Conservation (phyloP, 2,888 invertebrate species). For the Phaonia tiefii region DNA sequence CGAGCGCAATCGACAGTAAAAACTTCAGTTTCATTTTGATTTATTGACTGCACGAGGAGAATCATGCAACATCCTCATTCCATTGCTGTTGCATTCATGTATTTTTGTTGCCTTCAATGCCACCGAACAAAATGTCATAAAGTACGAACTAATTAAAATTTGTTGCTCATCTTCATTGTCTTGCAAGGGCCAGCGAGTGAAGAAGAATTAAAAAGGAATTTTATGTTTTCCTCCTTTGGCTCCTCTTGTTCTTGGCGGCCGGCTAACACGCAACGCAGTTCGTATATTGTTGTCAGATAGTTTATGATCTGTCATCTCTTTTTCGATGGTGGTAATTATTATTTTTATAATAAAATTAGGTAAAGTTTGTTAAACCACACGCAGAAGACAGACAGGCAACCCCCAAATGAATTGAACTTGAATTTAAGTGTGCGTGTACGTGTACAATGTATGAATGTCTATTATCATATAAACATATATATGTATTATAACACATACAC, state of each 20-base stretch:
- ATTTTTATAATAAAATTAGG: slow-evolving; percentile 41
- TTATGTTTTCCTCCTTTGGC: too few relatives aligned
- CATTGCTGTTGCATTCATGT: slow-evolving; percentile 4
- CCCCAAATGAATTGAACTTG: slow-evolving; percentile 48
- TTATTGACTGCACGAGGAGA: slow-evolving; percentile 34
- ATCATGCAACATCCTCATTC: too few relatives aligned
- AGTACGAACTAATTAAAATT: slow-evolving; percentile 55
- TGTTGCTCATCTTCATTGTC: slow-evolving; percentile 37
- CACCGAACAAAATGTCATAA: slow-evolving; percentile 39
- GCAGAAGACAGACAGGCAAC: slow-evolving; percentile 12
- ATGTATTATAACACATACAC: neutral
- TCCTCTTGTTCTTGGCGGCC: neutral
- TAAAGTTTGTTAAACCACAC: slow-evolving; percentile 2
- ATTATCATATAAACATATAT: neutral
- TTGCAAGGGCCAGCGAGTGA: neutral
- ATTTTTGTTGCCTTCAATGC: neutral
- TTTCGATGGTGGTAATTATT: slow-evolving; percentile 63
- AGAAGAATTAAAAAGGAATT: too few relatives aligned
- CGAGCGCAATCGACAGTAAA: slow-evolving; percentile 31
- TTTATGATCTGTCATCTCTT: slow-evolving; percentile 66
- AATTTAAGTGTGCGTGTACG: neutral
- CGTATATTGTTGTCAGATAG: slow-evolving; percentile 46
- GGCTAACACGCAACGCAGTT: slow-evolving; percentile 43
- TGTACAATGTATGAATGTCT: neutral
- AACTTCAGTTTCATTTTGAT: slow-evolving; percentile 36